A percentile compares a stretch with the other conserved stretches of the same genome.
Evolutionary conservation across 2,797 vertebrate species (phyloP).

Genomic region (Falco rusticolus): DNA sequence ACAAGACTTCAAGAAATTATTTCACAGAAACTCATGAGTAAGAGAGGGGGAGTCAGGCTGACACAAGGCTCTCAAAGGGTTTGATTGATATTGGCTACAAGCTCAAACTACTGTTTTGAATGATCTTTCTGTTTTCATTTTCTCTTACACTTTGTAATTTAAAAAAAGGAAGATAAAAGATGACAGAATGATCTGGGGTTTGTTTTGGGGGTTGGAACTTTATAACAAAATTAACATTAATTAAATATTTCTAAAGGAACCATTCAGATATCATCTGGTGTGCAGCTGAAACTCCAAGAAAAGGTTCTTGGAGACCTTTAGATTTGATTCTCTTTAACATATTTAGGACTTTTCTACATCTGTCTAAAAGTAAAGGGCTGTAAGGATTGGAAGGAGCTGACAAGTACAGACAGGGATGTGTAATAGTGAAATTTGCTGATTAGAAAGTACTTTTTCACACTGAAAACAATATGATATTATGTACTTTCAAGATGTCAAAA

Average conservation of each 20-base stretch:
- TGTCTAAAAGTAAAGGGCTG: not conserved
- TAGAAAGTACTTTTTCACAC: slow-evolving; percentile 1
- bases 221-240: not conserved
- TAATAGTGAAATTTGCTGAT: slow-evolving; percentile 15
- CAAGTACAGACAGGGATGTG: not conserved
- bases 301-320: not conserved
- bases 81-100: not conserved
- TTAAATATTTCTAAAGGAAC: not conserved
- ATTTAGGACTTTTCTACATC: not conserved
- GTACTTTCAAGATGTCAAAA: slow-evolving; percentile 9
- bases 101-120: not conserved
- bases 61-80: not conserved
- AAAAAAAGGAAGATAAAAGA: not conserved
- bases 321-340: not conserved
- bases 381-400: not conserved
- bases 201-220: not conserved
- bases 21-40: not conserved
- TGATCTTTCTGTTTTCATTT: not conserved
- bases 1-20: not conserved
- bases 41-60: not conserved
- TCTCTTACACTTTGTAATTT: not conserved
- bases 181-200: not conserved
- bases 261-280: not conserved
- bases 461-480: not conserved
- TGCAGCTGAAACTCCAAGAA: not conserved